Conservation (phyloP, 2,797 vertebrate genomes). For the Bradypodion ventrale region DNA sequence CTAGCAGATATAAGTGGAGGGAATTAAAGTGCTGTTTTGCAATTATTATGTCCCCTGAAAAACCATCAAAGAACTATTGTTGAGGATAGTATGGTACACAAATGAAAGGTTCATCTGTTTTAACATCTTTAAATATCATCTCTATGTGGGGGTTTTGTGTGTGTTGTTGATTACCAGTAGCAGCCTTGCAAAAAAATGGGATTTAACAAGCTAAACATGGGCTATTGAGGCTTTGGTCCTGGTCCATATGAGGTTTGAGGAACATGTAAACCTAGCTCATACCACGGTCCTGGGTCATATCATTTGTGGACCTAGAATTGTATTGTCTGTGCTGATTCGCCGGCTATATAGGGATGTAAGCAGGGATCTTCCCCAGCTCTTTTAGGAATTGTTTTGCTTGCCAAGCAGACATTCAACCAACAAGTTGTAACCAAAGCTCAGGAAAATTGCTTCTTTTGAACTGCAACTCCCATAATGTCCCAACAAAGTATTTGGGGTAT, state of each 20-base stretch:
- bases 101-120: slow-evolving; percentile 76
- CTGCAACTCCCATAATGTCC: too few relatives aligned
- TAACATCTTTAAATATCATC: slow-evolving; percentile 58
- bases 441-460: background rate
- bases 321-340: background rate
- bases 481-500: too few relatives aligned
- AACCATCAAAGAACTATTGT: slow-evolving; percentile 59
- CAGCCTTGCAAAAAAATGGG: background rate
- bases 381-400: background rate
- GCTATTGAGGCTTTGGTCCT: background rate
- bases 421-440: background rate
- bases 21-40: slow-evolving; percentile 63
- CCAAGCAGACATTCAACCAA: background rate
- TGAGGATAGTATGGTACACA: slow-evolving; percentile 53
- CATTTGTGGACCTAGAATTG: background rate
- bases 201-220: background rate
- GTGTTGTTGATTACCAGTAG: too few relatives aligned
- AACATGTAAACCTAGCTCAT: background rate
- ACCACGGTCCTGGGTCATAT: background rate
- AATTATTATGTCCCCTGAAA: slow-evolving; percentile 55
- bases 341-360: background rate
- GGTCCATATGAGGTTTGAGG: background rate
- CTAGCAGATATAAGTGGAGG: slow-evolving; percentile 32
- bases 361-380: background rate
- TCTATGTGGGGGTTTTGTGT: background rate